Evolutionary conservation across 2,797 vertebrate genomes (phyloP).

Genomic region (Trachurus trachurus): DNA sequence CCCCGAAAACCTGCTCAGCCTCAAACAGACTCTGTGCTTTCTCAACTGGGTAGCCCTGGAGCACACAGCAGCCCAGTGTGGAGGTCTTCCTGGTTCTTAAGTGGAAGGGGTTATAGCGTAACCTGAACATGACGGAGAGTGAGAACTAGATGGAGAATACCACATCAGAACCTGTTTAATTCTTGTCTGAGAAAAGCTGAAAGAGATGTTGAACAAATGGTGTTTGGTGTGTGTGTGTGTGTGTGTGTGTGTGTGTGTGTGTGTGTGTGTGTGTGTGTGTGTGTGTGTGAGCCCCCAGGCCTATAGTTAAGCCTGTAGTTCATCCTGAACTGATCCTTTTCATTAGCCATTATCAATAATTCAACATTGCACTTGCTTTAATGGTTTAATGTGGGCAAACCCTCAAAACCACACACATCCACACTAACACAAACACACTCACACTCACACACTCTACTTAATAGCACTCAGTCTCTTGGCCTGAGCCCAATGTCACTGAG

Average conservation of each 20-base stretch:
- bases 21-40: slow-evolving; percentile 53
- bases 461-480: slow-evolving; percentile 66
- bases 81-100: slow-evolving; percentile 44
- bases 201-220: slow-evolving; percentile 56
- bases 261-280: slow-evolving; percentile 42
- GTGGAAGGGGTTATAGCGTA: slow-evolving; percentile 53
- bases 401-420: slow-evolving; percentile 57
- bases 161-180: slow-evolving; percentile 11
- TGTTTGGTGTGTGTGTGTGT: slow-evolving; percentile 29
- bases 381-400: slow-evolving; percentile 77
- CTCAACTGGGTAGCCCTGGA: slow-evolving; percentile 46
- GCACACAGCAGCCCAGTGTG: slow-evolving; percentile 44
- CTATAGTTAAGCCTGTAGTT: slow-evolving; percentile 80
- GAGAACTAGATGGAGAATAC: slow-evolving; percentile 25
- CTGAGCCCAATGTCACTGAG: slow-evolving; percentile 48
- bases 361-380: slow-evolving; percentile 81
- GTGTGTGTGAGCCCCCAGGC: slow-evolving; percentile 64
- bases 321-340: slow-evolving; percentile 85
- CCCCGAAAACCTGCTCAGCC: slow-evolving; percentile 47
- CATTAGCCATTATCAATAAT: slow-evolving; percentile 86
- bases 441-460: slow-evolving; percentile 61
- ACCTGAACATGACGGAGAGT: slow-evolving; percentile 42
- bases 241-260: slow-evolving; percentile 50
- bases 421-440: slow-evolving; percentile 20
- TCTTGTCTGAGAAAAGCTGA: slow-evolving; percentile 42